These are phyloP conservation scores for Platycheirus albimanus DNA, from an alignment of 2,888 invertebrate species.

Conservation along the genomic window DNA sequence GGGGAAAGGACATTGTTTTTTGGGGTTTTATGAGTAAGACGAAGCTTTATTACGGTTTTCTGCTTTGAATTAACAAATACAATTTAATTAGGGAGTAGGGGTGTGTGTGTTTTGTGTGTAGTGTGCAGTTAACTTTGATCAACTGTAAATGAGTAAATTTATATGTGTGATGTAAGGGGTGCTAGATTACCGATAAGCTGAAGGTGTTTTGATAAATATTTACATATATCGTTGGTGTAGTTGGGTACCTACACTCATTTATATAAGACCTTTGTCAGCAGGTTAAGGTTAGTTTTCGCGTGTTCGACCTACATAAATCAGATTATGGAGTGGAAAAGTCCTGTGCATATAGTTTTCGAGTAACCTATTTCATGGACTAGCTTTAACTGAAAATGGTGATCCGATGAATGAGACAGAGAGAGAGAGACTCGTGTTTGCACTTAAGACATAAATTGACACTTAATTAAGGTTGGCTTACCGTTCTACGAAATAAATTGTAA, in stretches of 20 bases:
- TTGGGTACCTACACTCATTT: conserved; percentile 33
- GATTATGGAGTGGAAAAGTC: conserved; percentile 21
- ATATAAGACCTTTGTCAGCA: conserved; percentile 24
- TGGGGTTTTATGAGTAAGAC: conserved; percentile 38
- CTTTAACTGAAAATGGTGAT: conserved; percentile 4
- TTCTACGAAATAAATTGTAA: neutral
- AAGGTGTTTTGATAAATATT: conserved; percentile 53
- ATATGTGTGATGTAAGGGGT: neutral
- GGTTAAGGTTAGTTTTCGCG: conserved; percentile 64
- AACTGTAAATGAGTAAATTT: conserved; percentile 1
- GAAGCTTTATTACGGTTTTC: conserved; percentile 14
- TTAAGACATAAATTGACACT: conserved; percentile 20
- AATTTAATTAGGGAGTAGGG: conserved; percentile 59
- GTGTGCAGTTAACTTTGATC: conserved; percentile 6
- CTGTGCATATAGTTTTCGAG: neutral
- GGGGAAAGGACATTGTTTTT: conserved; percentile 32
- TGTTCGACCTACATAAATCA: conserved; percentile 53
- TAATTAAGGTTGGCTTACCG: conserved; percentile 5
- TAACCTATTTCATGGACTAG: neutral
- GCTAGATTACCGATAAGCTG: conserved; percentile 18
- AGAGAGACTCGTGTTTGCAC: conserved; percentile 1
- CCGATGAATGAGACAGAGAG: too few species aligned
- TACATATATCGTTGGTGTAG: conserved; percentile 37
- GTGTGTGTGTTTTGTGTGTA: too few species aligned
- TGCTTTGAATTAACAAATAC: conserved; percentile 49